A percentile compares a stretch with the other conserved stretches of the same genome.
Evolutionary conservation across 2,797 vertebrate genomes (phyloP).

Genomic region (Rhabdophis nuchalis): DNA sequence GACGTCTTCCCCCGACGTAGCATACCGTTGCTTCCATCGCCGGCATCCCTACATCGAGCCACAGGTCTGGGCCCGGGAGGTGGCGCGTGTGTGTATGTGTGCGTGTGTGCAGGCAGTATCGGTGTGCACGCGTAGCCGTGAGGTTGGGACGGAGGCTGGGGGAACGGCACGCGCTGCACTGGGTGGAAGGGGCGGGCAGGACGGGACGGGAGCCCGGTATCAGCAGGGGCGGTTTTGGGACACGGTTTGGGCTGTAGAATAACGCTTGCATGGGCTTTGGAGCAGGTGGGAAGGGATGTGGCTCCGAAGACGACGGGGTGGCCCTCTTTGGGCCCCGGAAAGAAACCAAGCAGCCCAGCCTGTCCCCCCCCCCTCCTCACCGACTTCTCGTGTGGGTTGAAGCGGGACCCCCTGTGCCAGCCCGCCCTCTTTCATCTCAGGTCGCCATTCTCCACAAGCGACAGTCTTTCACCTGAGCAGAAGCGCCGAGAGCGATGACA

Average conservation of each 20-base stretch:
- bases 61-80: constrained; percentile 20
- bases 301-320: neutral
- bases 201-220: neutral
- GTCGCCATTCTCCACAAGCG: neutral
- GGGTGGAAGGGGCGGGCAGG: neutral
- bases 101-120: neutral
- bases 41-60: constrained; percentile 14
- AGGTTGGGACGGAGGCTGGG: neutral
- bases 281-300: neutral
- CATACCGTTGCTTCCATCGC: constrained; percentile 14
- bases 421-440: neutral
- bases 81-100: neutral
- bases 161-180: neutral
- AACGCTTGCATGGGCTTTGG: neutral
- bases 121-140: neutral
- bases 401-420: neutral
- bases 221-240: neutral
- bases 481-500: neutral
- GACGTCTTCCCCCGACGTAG: neutral
- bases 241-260: neutral
- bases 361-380: too few relatives aligned
- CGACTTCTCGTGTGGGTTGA: neutral
- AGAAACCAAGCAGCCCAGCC: neutral
- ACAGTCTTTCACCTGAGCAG: neutral
- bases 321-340: neutral